Evolutionary conservation across 2,113 vertebrate genomes (phyloP).

Genomic region (Astatotilapia flaviijosephi): DNA sequence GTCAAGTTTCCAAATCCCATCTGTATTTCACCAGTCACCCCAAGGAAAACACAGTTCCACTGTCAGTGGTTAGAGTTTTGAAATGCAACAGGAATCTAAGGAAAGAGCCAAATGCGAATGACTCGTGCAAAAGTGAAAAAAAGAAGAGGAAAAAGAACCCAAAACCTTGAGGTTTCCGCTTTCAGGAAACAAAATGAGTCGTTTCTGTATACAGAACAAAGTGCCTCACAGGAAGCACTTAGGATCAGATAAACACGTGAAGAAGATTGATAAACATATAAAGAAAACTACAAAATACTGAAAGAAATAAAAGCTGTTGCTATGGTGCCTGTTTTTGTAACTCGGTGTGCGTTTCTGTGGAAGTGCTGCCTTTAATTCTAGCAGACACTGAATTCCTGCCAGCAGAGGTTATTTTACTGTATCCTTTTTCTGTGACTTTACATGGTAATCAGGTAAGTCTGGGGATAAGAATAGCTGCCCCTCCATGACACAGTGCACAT

Average conservation of each 20-base stretch:
- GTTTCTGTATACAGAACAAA: conserved; percentile 18
- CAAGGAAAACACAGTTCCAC: conserved; percentile 1
- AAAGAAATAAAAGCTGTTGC: background rate
- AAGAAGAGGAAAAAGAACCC: background rate
- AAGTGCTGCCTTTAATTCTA: background rate
- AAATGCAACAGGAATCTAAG: conserved; percentile 46
- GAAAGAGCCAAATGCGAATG: conserved; percentile 29
- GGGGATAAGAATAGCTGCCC: conserved; percentile 15
- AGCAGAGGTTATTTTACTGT: conserved; percentile 7
- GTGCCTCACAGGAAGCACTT: background rate
- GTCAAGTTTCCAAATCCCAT: conserved; percentile 42
- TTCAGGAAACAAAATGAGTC: conserved; percentile 19
- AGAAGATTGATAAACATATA: background rate
- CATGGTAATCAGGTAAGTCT: conserved; percentile 54
- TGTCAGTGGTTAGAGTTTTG: conserved; percentile 33
- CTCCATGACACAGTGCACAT: background rate
- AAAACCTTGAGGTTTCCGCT: background rate
- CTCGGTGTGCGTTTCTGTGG: background rate
- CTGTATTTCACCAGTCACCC: conserved; percentile 13
- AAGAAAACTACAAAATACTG: background rate
- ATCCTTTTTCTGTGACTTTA: conserved; percentile 40
- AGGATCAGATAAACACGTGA: background rate
- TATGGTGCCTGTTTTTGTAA: background rate
- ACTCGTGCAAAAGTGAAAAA: conserved; percentile 34
- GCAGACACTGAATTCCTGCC: conserved; percentile 5